phyloP scores from a whole-genome alignment of 2,888 invertebrate species.

The Pemphredon lugubris region DNA sequence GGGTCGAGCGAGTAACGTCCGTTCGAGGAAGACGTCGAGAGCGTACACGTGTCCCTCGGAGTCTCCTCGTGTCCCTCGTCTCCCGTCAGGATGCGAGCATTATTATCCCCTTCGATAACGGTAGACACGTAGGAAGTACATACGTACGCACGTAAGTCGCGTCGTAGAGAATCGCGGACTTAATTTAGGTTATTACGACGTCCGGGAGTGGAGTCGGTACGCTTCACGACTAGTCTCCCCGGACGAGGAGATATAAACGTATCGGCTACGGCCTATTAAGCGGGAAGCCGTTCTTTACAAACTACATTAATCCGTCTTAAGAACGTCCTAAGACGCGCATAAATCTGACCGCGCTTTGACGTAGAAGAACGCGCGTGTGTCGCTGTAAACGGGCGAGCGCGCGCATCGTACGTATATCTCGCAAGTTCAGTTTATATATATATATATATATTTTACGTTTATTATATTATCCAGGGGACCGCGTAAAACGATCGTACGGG shows the following conservation, averaged over 20 bases:
- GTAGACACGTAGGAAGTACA: conserved; percentile 31
- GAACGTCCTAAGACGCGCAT: conserved; percentile 46
- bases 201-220: conserved; percentile 37
- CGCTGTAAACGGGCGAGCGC: conserved; percentile 11
- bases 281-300: conserved; percentile 42
- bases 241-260: conserved; percentile 43
- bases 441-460: conserved; percentile 1
- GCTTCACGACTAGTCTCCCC: conserved; percentile 61
- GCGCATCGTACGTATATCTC: conserved; percentile 1
- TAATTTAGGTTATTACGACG: conserved; percentile 66
- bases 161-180: conserved; percentile 41
- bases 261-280: conserved; percentile 36
- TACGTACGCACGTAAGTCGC: too few species aligned
- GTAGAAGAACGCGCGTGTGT: neutral
- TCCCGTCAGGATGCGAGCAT: conserved; percentile 27
- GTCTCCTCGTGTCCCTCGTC: conserved; percentile 26
- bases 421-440: conserved; percentile 3
- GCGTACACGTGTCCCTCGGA: conserved; percentile 37
- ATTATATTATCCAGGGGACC: conserved; percentile 8
- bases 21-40: conserved; percentile 43
- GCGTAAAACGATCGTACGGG: neutral
- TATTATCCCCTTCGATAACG: conserved; percentile 56
- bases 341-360: conserved; percentile 46
- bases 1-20: conserved; percentile 3
- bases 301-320: conserved; percentile 55